These are phyloP conservation scores for Anseranas semipalmata DNA, from an alignment of 2,113 vertebrate species.

Conservation along the genomic window DNA sequence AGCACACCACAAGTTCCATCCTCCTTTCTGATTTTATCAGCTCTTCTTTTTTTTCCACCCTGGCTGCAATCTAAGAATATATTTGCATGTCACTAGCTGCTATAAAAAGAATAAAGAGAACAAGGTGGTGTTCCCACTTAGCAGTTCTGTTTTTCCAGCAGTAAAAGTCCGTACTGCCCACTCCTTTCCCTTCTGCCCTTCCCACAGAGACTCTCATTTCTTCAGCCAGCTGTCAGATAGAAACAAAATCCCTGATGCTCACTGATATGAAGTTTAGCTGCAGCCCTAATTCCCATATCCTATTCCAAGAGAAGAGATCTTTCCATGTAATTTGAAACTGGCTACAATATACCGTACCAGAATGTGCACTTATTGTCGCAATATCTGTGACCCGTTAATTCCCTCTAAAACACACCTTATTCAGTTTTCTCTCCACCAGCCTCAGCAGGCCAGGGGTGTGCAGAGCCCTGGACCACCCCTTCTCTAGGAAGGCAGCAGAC, in stretches of 20 bases:
- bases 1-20: conserved; percentile 45
- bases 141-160: conserved; percentile 20
- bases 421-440: background rate
- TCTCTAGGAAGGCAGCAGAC: rapidly evolving
- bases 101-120: conserved; percentile 10
- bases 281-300: background rate
- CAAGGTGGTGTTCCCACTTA: background rate
- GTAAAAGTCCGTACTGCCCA: conserved; percentile 32
- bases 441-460: background rate
- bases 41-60: conserved; percentile 36
- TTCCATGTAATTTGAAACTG: background rate
- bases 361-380: rapidly evolving
- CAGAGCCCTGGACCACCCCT: background rate
- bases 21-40: conserved; percentile 53
- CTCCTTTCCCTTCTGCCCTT: background rate
- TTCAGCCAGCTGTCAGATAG: background rate
- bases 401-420: background rate
- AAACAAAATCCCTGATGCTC: background rate
- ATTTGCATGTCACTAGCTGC: conserved; percentile 13
- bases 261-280: rapidly evolving
- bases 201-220: background rate
- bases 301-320: background rate
- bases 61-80: conserved; percentile 66
- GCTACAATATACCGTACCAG: background rate
- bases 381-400: rapidly evolving